Percentiles rank a stretch among this genome's conserved stretches.
Conservation (phyloP, 2,888 invertebrate genomes). For the Agonum fuliginosum region DNA sequence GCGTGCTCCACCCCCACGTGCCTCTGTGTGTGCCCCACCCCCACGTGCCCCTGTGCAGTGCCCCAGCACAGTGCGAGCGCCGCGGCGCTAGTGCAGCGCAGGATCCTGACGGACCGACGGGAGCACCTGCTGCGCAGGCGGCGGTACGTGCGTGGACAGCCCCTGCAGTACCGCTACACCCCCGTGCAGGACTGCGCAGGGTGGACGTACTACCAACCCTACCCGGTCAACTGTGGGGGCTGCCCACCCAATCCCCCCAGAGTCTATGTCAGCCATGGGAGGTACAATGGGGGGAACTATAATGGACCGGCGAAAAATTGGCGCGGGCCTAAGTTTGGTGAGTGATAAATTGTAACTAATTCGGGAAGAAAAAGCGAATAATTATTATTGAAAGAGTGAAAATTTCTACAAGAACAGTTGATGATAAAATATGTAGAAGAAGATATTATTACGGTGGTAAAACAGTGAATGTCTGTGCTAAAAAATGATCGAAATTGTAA, state of each 20-base stretch:
- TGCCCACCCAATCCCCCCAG: slow-evolving; percentile 47
- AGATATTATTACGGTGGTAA: too few relatives aligned
- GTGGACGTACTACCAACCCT: slow-evolving; percentile 54
- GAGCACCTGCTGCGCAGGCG: slow-evolving; percentile 40
- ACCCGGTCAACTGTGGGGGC: slow-evolving; percentile 41
- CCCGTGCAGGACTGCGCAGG: slow-evolving; percentile 47
- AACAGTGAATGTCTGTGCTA: too few relatives aligned
- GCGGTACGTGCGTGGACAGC: slow-evolving; percentile 40
- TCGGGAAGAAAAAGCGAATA: too few relatives aligned
- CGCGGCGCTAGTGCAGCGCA: slow-evolving; percentile 2
- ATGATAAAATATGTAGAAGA: too few relatives aligned
- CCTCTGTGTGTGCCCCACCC: too few relatives aligned
- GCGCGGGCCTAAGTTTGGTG: slow-evolving; percentile 51
- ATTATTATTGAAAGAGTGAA: too few relatives aligned
- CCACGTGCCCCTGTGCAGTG: too few relatives aligned
- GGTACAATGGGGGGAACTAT: neutral
- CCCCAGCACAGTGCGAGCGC: neutral
- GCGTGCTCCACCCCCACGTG: neutral
- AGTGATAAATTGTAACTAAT: too few relatives aligned
- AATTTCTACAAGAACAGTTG: too few relatives aligned
- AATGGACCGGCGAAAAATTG: slow-evolving; percentile 41
- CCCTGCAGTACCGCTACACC: slow-evolving; percentile 10
- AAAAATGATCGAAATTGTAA: too few relatives aligned
- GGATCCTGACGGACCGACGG: slow-evolving; percentile 29
- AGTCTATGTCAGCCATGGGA: neutral